A percentile compares a stretch with the other conserved stretches of the same genome.
Evolutionary conservation across 1,140 invertebrate genomes (phyloP).

Genomic region (Pissodes strobi): DNA sequence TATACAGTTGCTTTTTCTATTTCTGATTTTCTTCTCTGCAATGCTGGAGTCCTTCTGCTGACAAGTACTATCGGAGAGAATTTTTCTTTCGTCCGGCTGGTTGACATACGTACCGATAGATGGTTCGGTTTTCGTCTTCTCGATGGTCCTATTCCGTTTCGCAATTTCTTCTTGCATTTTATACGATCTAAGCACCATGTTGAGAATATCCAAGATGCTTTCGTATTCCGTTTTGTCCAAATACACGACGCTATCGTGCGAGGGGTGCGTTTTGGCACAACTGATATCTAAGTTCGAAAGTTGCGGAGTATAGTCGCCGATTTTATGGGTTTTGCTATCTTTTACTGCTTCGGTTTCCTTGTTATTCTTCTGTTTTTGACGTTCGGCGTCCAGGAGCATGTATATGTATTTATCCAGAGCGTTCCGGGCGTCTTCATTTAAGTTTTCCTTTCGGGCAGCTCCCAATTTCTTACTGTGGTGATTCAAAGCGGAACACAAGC

Average conservation of each 20-base stretch:
- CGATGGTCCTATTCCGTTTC: neutral
- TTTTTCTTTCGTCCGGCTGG: slow-evolving; percentile 11
- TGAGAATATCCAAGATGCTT: slow-evolving; percentile 18
- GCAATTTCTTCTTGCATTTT: slow-evolving; percentile 5
- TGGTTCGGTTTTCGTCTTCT: slow-evolving; percentile 14
- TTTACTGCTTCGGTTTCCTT: neutral
- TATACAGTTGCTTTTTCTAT: neutral
- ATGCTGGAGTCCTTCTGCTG: slow-evolving; percentile 1
- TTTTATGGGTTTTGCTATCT: neutral
- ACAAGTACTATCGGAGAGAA: slow-evolving; percentile 13
- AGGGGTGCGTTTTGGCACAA: neutral
- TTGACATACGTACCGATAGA: neutral
- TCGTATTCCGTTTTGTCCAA: slow-evolving; percentile 8
- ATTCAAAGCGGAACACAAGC: slow-evolving; percentile 13
- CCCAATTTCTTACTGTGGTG: neutral
- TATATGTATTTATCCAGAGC: slow-evolving; percentile 25
- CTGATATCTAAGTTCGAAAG: neutral
- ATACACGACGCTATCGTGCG: neutral
- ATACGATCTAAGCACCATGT: slow-evolving; percentile 11
- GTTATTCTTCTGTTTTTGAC: neutral
- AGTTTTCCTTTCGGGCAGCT: neutral
- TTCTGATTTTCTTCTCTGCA: slow-evolving; percentile 8
- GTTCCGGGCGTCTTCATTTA: neutral
- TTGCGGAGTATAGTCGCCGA: slow-evolving; percentile 1
- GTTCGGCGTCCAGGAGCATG: slow-evolving; percentile 14